Evolutionary conservation across 2,113 vertebrate genomes (phyloP).

Genomic region (Riparia riparia): DNA sequence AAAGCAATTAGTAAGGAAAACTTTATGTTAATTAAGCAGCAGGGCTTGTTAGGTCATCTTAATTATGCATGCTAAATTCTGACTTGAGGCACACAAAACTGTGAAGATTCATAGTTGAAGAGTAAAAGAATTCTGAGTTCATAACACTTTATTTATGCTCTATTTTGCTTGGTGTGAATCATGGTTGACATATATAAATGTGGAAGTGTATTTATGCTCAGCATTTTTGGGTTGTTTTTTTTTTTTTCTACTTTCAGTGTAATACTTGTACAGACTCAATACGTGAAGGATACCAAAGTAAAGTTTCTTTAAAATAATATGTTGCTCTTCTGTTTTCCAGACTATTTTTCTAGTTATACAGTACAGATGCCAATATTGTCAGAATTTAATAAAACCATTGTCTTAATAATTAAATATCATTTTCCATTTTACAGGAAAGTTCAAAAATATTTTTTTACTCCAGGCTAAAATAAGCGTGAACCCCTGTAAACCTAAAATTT

Average conservation of each 20-base stretch:
- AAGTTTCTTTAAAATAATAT: neutral
- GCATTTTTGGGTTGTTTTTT: neutral
- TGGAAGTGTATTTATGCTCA: neutral
- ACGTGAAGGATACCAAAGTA: neutral
- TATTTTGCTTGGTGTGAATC: neutral
- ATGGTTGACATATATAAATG: neutral
- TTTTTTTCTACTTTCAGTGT: neutral
- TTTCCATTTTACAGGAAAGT: neutral
- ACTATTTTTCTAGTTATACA: neutral
- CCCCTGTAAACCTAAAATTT: neutral
- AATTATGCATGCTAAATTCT: conserved; percentile 83
- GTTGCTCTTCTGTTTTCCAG: neutral
- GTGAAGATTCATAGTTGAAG: conserved; percentile 74
- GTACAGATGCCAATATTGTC: neutral
- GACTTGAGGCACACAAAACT: conserved; percentile 74
- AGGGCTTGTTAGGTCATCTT: conserved; percentile 83
- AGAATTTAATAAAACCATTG: neutral
- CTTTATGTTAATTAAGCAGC: conserved; percentile 81
- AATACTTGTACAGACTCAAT: neutral
- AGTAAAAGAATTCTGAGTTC: conserved; percentile 65
- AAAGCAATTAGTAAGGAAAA: conserved; percentile 84
- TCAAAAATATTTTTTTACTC: neutral
- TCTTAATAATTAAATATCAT: neutral
- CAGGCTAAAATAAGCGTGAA: neutral
- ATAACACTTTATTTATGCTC: conserved; percentile 64